These are phyloP conservation scores for Prosopocoilus inquinatus DNA, from an alignment of 2,888 invertebrate genomes.

Conservation along the genomic window DNA sequence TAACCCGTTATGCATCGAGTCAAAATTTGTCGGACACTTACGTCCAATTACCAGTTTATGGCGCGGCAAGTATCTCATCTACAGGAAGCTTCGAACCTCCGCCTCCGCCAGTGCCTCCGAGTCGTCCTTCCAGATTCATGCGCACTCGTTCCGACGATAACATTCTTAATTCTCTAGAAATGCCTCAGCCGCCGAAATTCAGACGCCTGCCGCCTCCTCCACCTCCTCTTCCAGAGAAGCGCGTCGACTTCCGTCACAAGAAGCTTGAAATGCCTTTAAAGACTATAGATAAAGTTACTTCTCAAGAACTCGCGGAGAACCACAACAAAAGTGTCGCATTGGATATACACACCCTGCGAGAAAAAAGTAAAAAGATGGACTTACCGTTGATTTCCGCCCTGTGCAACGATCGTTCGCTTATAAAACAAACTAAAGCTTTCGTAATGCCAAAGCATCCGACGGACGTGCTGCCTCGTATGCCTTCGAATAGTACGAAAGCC, in stretches of 20 bases:
- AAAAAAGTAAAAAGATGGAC: constrained; percentile 86
- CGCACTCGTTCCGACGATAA: constrained; percentile 81
- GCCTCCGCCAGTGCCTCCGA: constrained; percentile 61
- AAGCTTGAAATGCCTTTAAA: too few species aligned
- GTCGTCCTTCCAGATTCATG: constrained; percentile 59
- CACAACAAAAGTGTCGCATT: constrained; percentile 44
- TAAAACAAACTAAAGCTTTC: constrained; percentile 86
- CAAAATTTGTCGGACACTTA: constrained; percentile 77
- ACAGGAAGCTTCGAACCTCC: constrained; percentile 64
- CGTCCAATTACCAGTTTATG: constrained; percentile 69
- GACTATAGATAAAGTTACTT: constrained; percentile 8
- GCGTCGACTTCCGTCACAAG: constrained; percentile 9
- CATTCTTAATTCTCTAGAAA: constrained; percentile 68
- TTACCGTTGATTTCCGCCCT: constrained; percentile 89
- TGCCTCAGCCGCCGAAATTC: constrained; percentile 56
- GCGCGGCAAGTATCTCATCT: constrained; percentile 65
- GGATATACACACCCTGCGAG: constrained; percentile 80
- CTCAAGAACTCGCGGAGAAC: constrained; percentile 1
- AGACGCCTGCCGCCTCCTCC: constrained; percentile 56
- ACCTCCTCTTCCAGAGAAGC: constrained; percentile 51
- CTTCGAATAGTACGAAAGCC: constrained; percentile 51
- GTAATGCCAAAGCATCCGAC: constrained; percentile 70
- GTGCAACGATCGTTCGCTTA: constrained; percentile 86
- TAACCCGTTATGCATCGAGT: constrained; percentile 76
- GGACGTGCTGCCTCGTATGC: constrained; percentile 8